Conservation (phyloP, 1,140 invertebrate genomes). For the Reticulitermes speratus region DNA sequence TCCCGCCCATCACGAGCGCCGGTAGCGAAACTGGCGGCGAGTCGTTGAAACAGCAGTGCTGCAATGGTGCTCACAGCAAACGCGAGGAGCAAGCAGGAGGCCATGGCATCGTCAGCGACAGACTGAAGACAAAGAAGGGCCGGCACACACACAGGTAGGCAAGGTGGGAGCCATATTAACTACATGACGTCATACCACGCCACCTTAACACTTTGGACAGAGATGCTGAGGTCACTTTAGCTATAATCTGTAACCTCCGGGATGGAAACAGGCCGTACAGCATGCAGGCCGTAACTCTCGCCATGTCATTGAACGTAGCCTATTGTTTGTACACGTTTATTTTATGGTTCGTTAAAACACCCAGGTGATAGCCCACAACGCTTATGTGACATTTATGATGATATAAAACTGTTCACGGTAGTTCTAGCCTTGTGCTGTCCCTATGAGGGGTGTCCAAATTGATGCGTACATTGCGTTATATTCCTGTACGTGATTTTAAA, state of each 20-base stretch:
- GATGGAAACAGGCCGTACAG: not conserved
- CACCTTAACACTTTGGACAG: slow-evolving; percentile 12
- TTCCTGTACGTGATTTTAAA: too few species aligned
- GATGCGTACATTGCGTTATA: too few species aligned
- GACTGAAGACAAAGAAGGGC: not conserved
- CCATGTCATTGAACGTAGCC: too few species aligned
- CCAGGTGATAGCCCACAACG: too few species aligned
- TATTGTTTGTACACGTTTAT: too few species aligned
- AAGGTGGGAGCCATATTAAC: slow-evolving; percentile 8
- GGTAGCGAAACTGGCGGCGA: not conserved
- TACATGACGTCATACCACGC: not conserved
- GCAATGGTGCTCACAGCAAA: not conserved
- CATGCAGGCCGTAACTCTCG: too few species aligned
- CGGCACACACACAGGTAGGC: not conserved
- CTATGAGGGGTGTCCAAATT: too few species aligned
- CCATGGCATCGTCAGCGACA: not conserved
- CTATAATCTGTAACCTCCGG: not conserved
- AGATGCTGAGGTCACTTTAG: not conserved
- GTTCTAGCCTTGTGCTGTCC: too few species aligned
- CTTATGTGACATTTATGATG: too few species aligned
- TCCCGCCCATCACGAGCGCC: not conserved
- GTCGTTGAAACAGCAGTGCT: not conserved
- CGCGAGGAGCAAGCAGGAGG: not conserved
- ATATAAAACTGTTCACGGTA: too few species aligned
- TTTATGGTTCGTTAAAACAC: too few species aligned